These are phyloP conservation scores for Branchipolynoe longqiensis DNA, from an alignment of 2,888 invertebrate species.

Conservation along the genomic window DNA sequence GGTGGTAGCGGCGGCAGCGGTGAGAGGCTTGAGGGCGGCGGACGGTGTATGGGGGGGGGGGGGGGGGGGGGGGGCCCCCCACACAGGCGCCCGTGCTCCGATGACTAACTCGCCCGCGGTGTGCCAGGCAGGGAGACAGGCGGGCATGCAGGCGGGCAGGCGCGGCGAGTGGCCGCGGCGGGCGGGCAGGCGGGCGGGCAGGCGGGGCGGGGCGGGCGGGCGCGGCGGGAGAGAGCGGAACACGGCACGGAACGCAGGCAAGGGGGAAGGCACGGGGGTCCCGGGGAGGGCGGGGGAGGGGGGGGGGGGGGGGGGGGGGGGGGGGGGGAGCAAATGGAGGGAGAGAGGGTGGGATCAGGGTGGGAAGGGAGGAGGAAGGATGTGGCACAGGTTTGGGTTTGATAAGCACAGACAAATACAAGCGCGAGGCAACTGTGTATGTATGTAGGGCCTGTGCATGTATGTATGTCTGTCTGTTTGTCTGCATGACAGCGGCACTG, in stretches of 20 bases:
- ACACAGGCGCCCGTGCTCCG: not conserved
- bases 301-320: not conserved
- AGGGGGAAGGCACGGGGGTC: not conserved
- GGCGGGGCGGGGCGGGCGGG: not conserved
- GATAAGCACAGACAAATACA: too few relatives aligned
- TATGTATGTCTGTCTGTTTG: too few relatives aligned
- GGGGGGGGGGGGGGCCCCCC: not conserved
- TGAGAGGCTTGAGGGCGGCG: not conserved
- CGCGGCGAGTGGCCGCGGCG: not conserved
- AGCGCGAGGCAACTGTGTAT: too few relatives aligned
- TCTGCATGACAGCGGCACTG: too few relatives aligned
- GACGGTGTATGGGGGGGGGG: too few relatives aligned
- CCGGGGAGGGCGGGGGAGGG: not conserved
- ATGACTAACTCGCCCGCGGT: slow-evolving; percentile 1
- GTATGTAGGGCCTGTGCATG: too few relatives aligned
- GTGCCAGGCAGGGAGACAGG: too few relatives aligned
- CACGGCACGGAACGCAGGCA: not conserved
- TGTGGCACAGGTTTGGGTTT: not conserved
- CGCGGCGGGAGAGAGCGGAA: not conserved
- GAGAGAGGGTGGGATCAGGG: not conserved
- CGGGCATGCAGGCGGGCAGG: not conserved
- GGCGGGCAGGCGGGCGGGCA: not conserved
- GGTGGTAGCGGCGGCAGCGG: not conserved
- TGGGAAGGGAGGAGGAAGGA: slow-evolving; percentile 29
- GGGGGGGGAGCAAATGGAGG: not conserved